Conservation (phyloP, 2,113 vertebrate species). For the Sylvilagus bachmani region DNA sequence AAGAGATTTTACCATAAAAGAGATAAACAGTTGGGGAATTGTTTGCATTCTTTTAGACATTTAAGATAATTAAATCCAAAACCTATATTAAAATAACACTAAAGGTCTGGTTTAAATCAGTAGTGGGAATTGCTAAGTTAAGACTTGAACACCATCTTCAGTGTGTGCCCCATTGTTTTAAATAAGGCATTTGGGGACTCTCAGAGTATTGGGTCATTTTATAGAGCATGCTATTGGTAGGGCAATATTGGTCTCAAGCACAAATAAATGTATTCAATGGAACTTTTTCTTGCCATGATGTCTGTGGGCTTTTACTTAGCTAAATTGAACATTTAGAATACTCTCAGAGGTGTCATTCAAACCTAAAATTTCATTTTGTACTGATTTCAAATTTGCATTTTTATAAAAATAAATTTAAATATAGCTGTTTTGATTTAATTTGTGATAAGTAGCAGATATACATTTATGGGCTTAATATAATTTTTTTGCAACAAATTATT, state of each 20-base stretch:
- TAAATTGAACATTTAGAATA: background rate
- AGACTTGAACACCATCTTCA: conserved; percentile 54
- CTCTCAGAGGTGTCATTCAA: background rate
- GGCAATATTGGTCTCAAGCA: conserved; percentile 61
- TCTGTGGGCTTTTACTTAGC: conserved; percentile 28
- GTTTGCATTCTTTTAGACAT: conserved; percentile 71
- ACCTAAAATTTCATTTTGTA: background rate
- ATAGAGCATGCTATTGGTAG: conserved; percentile 49
- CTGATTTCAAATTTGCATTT: conserved; percentile 25
- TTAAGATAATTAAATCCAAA: conserved; percentile 77
- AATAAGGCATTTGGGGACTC: conserved; percentile 67
- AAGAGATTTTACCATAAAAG: conserved; percentile 85
- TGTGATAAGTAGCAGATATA: background rate
- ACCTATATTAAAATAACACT: conserved; percentile 84
- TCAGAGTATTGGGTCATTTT: conserved; percentile 66
- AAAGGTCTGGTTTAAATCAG: conserved; percentile 77
- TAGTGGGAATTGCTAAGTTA: conserved; percentile 74
- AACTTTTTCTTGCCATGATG: background rate
- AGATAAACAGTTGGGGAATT: conserved; percentile 82
- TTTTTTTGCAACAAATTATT: conserved; percentile 38
- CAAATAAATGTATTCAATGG: conserved; percentile 42
- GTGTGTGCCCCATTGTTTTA: background rate
- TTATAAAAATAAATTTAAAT: background rate
- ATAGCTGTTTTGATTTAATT: conserved; percentile 25
- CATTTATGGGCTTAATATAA: conserved; percentile 13